Percentiles rank a stretch among this genome's conserved stretches.
Evolutionary conservation across 1,140 invertebrate genomes (phyloP).

Genomic region (Microplitis demolitor): DNA sequence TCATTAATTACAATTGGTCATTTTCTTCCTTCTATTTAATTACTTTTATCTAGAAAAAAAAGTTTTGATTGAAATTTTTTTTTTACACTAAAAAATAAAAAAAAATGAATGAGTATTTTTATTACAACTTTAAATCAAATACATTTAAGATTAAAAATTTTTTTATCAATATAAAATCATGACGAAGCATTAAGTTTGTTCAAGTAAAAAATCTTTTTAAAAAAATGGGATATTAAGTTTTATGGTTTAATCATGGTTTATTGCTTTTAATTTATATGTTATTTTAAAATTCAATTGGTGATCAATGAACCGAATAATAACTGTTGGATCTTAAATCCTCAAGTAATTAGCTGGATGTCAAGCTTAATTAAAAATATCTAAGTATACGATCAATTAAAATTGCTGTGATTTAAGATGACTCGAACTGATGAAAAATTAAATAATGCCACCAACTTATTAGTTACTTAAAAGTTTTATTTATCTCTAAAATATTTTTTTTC

Average conservation of each 20-base stretch:
- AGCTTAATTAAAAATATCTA: not conserved
- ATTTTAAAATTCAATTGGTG: slow-evolving; percentile 17
- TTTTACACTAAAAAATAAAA: not conserved
- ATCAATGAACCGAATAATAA: slow-evolving; percentile 8
- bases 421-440: no score
- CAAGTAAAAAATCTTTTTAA: not conserved
- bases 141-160: not conserved
- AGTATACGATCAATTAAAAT: no score
- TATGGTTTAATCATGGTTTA: not conserved
- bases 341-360: slow-evolving; percentile 8
- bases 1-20: no score
- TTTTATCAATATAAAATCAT: not conserved
- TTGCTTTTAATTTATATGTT: not conserved
- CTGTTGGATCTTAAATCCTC: not conserved
- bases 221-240: not conserved
- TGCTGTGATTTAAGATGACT: no score
- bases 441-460: no score
- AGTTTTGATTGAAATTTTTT: not conserved
- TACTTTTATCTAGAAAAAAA: not conserved
- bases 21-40: no score
- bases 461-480: no score
- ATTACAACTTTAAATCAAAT: not conserved
- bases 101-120: not conserved
- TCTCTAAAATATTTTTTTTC: no score
- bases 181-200: not conserved